phyloP scores from a whole-genome alignment of 92 coral and sea anemone species.

The Zoanthus sociatus region DNA sequence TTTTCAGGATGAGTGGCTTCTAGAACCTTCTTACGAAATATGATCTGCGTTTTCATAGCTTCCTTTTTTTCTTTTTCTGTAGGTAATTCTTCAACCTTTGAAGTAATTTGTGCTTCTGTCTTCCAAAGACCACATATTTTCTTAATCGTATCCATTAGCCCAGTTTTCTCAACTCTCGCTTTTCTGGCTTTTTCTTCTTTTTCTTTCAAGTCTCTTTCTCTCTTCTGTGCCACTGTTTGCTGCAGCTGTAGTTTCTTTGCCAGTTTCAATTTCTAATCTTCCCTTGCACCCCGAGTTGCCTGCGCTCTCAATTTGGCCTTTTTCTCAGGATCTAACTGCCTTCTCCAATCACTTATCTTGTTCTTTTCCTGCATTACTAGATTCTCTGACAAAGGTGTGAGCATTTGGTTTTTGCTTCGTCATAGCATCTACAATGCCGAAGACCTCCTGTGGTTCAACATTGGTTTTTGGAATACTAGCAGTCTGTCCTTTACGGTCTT shows the following conservation, averaged over 20 bases:
- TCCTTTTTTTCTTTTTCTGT: not conserved
- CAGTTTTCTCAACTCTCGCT: slow-evolving; percentile 1
- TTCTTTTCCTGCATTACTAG: slow-evolving; percentile 11
- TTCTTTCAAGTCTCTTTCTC: not conserved
- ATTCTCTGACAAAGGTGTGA: slow-evolving; percentile 12
- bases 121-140: slow-evolving; percentile 18
- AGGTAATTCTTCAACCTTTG: not conserved
- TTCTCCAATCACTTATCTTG: slow-evolving; percentile 12
- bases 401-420: slow-evolving; percentile 35
- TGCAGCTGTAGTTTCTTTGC: not conserved
- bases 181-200: not conserved
- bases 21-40: slow-evolving; percentile 13
- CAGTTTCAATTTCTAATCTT: slow-evolving; percentile 3
- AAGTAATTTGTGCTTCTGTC: not conserved
- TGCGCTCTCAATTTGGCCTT: not conserved
- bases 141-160: not conserved
- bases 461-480: slow-evolving; percentile 28
- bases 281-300: not conserved
- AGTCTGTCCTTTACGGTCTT: not conserved
- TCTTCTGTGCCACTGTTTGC: slow-evolving; percentile 1
- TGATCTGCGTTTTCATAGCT: not conserved
- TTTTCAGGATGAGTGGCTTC: too few species aligned
- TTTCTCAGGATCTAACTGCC: slow-evolving; percentile 3
- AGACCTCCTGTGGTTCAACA: slow-evolving; percentile 23
- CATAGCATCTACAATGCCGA: slow-evolving; percentile 33